phyloP scores from a whole-genome alignment of 2,888 invertebrate species.

The Pegoplata infirma region DNA sequence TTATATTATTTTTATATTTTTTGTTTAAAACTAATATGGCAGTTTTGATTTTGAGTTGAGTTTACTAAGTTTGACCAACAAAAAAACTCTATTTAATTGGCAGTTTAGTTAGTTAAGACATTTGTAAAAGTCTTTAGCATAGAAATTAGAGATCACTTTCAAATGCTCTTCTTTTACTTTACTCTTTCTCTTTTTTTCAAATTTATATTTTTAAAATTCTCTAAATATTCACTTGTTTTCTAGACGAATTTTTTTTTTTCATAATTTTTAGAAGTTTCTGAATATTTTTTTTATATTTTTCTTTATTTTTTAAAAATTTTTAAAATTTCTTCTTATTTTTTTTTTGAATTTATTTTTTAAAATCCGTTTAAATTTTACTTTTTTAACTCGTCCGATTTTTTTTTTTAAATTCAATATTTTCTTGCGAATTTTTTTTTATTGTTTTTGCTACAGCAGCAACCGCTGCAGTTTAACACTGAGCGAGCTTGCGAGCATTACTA shows the following conservation, averaged over 20 bases:
- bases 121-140: neutral
- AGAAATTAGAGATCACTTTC: slow-evolving; percentile 47
- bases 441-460: slow-evolving; percentile 57
- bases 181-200: slow-evolving; percentile 27
- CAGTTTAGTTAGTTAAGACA: slow-evolving; percentile 20
- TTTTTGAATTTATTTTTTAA: slow-evolving; percentile 18
- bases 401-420: neutral
- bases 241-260: neutral
- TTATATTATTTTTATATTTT: slow-evolving; percentile 21
- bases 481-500: slow-evolving; percentile 61
- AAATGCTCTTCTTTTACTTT: slow-evolving; percentile 41
- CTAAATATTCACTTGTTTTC: neutral
- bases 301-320: neutral
- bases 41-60: slow-evolving; percentile 36
- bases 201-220: neutral
- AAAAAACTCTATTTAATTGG: neutral
- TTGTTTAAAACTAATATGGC: slow-evolving; percentile 53
- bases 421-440: slow-evolving; percentile 1
- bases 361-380: slow-evolving; percentile 32
- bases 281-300: slow-evolving; percentile 9
- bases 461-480: slow-evolving; percentile 63
- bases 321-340: no score
- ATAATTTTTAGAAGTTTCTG: neutral
- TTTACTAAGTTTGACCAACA: neutral
- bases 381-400: slow-evolving; percentile 21